Conservation (phyloP, 23 tunicate species). For the Halocynthia roretzi region DNA sequence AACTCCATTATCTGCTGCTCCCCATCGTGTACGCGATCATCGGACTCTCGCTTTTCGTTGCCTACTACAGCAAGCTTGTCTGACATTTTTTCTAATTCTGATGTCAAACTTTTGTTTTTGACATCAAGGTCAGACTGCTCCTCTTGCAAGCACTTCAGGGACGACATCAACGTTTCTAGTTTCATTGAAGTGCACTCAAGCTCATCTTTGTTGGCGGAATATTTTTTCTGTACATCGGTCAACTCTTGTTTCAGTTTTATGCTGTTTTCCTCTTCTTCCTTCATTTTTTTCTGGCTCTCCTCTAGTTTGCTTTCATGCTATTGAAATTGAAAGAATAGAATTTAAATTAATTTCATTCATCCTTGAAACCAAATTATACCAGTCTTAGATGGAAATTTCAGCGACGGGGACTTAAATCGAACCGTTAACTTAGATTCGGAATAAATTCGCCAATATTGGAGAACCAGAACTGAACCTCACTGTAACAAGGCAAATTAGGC, state of each 20-base stretch:
- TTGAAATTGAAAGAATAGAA: no score
- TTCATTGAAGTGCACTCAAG: constrained; percentile 73
- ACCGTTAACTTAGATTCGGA: no score
- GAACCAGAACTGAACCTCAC: no score
- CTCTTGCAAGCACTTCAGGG: constrained; percentile 61
- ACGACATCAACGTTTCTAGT: constrained; percentile 60
- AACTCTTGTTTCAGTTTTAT: not conserved
- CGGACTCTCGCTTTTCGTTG: constrained; percentile 32
- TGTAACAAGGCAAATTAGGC: no score
- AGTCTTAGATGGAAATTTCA: no score
- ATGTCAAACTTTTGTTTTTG: not conserved
- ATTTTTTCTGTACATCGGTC: constrained; percentile 15
- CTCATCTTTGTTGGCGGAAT: constrained; percentile 42
- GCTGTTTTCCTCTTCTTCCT: not conserved
- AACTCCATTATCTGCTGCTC: constrained; percentile 42
- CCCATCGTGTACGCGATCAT: constrained; percentile 33
- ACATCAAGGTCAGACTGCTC: constrained; percentile 18
- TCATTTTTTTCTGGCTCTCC: constrained; percentile 7
- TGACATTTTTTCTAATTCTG: constrained; percentile 2
- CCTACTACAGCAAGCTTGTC: constrained; percentile 10
- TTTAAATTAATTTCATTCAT: no score
- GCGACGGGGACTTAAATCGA: no score
- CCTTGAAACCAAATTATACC: no score
- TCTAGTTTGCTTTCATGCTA: constrained; percentile 3
- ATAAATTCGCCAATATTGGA: no score